A percentile compares a stretch with the other conserved stretches of the same genome.
phyloP scores from a whole-genome alignment of 2,888 invertebrate genomes.

The Polymixis lichenea region DNA sequence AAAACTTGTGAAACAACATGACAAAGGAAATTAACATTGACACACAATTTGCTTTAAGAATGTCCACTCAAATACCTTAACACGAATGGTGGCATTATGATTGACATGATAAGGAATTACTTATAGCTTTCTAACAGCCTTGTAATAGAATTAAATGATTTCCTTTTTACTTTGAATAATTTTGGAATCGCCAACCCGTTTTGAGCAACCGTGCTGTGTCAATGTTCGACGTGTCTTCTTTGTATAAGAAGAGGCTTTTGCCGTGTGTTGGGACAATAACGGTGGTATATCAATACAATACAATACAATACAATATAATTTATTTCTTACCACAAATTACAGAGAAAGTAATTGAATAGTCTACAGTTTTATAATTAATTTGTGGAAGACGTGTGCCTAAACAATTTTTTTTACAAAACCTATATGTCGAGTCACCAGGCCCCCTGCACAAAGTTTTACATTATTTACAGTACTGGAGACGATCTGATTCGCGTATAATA shows the following conservation, averaged over 20 bases:
- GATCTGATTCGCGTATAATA: too few species aligned
- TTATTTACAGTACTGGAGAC: too few species aligned
- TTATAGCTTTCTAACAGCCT: slow-evolving; percentile 15
- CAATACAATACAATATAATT: too few species aligned
- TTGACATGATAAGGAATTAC: slow-evolving; percentile 31
- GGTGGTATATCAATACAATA: too few species aligned
- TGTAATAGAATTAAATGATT: slow-evolving; percentile 18
- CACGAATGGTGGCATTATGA: slow-evolving; percentile 30
- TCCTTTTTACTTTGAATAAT: slow-evolving; percentile 19
- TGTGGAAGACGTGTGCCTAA: too few species aligned
- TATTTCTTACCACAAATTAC: too few species aligned
- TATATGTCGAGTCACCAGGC: too few species aligned
- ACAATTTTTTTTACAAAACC: too few species aligned
- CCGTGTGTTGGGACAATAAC: neutral
- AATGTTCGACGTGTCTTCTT: neutral
- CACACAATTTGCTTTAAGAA: neutral
- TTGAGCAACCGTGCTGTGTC: neutral
- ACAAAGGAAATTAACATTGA: slow-evolving; percentile 2
- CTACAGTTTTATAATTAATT: too few species aligned
- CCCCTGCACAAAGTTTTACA: too few species aligned
- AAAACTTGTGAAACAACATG: neutral
- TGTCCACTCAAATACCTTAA: neutral
- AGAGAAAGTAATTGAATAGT: too few species aligned
- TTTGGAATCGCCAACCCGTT: neutral
- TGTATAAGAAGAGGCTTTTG: neutral